phyloP scores from a whole-genome alignment of 1,140 invertebrate species.

The Pachypeltis micranthus region DNA sequence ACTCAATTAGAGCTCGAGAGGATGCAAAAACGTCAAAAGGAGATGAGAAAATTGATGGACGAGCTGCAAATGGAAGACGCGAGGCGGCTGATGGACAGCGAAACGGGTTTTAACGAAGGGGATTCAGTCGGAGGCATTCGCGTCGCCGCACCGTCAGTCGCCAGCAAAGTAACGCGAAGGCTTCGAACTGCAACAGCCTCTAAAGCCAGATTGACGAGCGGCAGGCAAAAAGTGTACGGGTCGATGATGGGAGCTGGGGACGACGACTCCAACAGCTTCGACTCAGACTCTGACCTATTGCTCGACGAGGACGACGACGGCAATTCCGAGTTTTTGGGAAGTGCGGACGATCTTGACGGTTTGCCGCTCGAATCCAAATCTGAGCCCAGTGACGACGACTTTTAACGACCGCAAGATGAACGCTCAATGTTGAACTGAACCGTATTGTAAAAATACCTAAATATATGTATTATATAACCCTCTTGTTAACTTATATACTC shows the following conservation, averaged over 20 bases:
- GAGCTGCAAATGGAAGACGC: conserved; percentile 21
- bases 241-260: conserved; percentile 19
- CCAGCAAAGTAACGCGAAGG: not conserved
- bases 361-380: conserved; percentile 17
- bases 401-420: conserved; percentile 5
- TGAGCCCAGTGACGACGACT: conserved; percentile 19
- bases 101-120: conserved; percentile 4
- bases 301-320: conserved; percentile 23
- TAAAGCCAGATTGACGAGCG: conserved; percentile 12
- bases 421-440: too few species aligned
- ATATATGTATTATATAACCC: too few species aligned
- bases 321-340: conserved; percentile 17
- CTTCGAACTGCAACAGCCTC: conserved; percentile 20
- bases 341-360: conserved; percentile 16
- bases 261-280: conserved; percentile 16
- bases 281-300: conserved; percentile 23
- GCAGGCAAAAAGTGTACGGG: conserved; percentile 19
- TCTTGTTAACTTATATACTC: too few species aligned
- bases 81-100: conserved; percentile 18
- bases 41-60: conserved; percentile 21
- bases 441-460: too few species aligned
- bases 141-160: not conserved
- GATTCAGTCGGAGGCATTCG: not conserved
- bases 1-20: conserved; percentile 56
- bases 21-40: conserved; percentile 41